phyloP scores from a whole-genome alignment of 2,113 vertebrate genomes.

The Corythornis madagascariensis region DNA sequence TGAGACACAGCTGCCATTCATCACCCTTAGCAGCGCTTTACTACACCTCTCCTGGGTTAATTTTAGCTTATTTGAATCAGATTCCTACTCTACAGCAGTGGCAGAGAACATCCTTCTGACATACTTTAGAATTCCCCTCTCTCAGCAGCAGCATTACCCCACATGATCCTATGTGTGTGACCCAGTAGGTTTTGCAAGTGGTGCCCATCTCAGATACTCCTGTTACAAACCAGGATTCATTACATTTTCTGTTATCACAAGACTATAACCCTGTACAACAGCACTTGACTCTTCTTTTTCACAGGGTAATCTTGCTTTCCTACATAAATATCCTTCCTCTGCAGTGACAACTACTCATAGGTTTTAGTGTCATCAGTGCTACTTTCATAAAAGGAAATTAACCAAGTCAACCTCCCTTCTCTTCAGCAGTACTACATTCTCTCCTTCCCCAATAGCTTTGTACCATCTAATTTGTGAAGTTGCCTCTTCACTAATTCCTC shows the following conservation, averaged over 20 bases:
- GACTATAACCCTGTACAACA: background rate
- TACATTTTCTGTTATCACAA: background rate
- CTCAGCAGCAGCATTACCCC: background rate
- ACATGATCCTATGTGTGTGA: accelerated
- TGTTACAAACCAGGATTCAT: background rate
- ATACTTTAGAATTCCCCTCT: background rate
- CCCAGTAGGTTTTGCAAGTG: background rate
- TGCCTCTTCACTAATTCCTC: background rate
- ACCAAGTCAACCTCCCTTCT: background rate
- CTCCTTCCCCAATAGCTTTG: background rate
- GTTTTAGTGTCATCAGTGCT: background rate
- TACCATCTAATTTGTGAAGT: background rate
- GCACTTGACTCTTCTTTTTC: background rate
- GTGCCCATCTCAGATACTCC: background rate
- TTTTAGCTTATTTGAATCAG: background rate
- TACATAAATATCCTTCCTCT: accelerated
- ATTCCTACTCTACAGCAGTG: background rate
- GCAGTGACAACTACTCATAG: background rate
- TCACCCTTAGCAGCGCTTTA: background rate
- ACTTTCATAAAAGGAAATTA: background rate
- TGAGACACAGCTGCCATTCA: background rate
- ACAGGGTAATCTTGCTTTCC: background rate
- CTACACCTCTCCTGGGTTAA: background rate
- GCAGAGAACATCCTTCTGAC: background rate
- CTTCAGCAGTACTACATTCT: background rate